Evolutionary conservation across 2,797 vertebrate genomes (phyloP).

Genomic region (Tarsius wallacei): DNA sequence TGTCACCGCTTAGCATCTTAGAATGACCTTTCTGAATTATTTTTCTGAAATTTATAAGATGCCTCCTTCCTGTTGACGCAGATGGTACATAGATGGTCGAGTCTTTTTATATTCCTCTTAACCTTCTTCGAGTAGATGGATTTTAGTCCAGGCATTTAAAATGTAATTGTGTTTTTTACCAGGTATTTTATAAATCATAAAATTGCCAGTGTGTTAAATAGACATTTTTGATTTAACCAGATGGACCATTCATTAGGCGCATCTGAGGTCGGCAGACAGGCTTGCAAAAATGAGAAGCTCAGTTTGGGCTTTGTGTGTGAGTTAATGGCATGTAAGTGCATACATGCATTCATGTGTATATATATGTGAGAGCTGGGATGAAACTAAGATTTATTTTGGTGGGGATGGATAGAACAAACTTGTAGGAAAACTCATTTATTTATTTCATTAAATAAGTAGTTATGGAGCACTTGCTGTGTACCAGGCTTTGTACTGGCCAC

Average conservation of each 20-base stretch:
- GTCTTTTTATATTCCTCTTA: constrained; percentile 72
- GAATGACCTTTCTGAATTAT: constrained; percentile 59
- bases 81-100: constrained; percentile 56
- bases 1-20: neutral
- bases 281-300: constrained; percentile 32
- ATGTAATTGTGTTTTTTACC: constrained; percentile 80
- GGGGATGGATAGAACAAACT: neutral
- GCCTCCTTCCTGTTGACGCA: constrained; percentile 27
- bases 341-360: neutral
- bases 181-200: constrained; percentile 83
- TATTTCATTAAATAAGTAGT: neutral
- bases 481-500: neutral
- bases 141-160: constrained; percentile 65
- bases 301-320: constrained; percentile 35
- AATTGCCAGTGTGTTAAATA: constrained; percentile 80
- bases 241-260: constrained; percentile 78
- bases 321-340: neutral
- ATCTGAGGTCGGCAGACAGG: constrained; percentile 28
- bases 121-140: constrained; percentile 71
- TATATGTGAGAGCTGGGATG: neutral
- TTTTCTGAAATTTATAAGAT: constrained; percentile 61
- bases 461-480: neutral
- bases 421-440: neutral
- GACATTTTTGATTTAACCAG: constrained; percentile 77
- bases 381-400: neutral